phyloP scores from a whole-genome alignment of 1,140 invertebrate genomes.

The Drosophila aff. region DNA sequence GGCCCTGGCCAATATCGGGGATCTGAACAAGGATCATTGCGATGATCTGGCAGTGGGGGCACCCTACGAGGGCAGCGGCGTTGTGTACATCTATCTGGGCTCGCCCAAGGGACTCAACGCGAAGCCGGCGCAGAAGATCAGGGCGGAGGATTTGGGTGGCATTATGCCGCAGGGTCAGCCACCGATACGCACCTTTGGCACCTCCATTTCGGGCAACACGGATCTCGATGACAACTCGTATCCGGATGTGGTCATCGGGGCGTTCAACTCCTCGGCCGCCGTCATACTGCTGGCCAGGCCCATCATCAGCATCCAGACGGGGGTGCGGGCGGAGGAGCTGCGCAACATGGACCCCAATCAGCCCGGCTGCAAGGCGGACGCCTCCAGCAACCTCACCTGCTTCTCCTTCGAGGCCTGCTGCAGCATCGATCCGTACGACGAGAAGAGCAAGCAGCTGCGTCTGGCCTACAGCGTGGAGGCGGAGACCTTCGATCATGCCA shows the following conservation, averaged over 20 bases:
- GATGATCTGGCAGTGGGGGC: conserved; percentile 96
- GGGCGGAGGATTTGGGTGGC: conserved; percentile 76
- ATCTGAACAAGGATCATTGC: conserved; percentile 96
- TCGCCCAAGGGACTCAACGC: conserved; percentile 90
- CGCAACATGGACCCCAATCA: conserved; percentile 93
- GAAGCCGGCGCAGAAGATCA: conserved; percentile 90
- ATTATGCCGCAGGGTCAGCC: conserved; percentile 82
- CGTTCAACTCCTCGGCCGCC: conserved; percentile 87
- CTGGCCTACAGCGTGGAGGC: conserved; percentile 93
- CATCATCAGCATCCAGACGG: conserved; percentile 93
- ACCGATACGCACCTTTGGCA: conserved; percentile 92
- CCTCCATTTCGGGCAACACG: conserved; percentile 94
- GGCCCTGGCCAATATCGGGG: conserved; percentile 93
- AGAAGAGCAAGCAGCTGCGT: conserved; percentile 86
- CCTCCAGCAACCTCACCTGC: conserved; percentile 90
- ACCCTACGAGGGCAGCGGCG: conserved; percentile 94
- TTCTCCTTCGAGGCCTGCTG: conserved; percentile 96
- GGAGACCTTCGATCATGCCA: conserved; percentile 91
- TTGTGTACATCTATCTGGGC: conserved; percentile 95
- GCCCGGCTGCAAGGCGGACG: conserved; percentile 89
- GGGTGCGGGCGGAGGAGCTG: conserved; percentile 86
- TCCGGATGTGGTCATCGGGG: conserved; percentile 95
- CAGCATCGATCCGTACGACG: conserved; percentile 89
- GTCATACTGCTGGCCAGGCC: conserved; percentile 92
- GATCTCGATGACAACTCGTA: conserved; percentile 97